Conservation (phyloP, 2,113 vertebrate genomes). For the Triplophysa siluroides region DNA sequence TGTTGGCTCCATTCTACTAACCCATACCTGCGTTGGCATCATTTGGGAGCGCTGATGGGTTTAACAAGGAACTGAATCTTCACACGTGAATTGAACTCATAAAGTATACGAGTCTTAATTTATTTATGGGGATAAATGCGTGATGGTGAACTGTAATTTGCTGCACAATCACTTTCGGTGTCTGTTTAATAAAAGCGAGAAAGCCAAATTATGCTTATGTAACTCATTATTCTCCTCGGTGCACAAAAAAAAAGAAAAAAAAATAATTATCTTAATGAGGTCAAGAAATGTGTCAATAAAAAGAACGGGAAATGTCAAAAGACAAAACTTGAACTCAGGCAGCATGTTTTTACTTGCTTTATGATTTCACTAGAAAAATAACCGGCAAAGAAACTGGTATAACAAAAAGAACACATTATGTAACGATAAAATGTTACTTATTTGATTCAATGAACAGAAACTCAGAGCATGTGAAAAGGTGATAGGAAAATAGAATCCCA, state of each 20-base stretch:
- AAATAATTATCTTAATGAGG: slow-evolving; percentile 9
- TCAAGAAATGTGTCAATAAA: slow-evolving; percentile 2
- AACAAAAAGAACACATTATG: too few species aligned
- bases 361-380: not conserved
- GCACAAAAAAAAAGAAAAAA: slow-evolving; percentile 10
- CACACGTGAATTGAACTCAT: slow-evolving; percentile 15
- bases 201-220: slow-evolving; percentile 10
- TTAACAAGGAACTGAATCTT: slow-evolving; percentile 4
- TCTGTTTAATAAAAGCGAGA: slow-evolving; percentile 12
- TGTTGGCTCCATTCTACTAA: slow-evolving; percentile 15
- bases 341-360: not conserved
- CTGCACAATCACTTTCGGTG: slow-evolving; percentile 11
- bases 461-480: too few species aligned
- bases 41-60: slow-evolving; percentile 26
- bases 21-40: slow-evolving; percentile 7
- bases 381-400: too few species aligned
- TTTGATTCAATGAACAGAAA: too few species aligned
- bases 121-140: slow-evolving; percentile 10
- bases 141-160: slow-evolving; percentile 16
- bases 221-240: slow-evolving; percentile 19
- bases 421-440: too few species aligned
- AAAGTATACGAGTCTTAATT: not conserved
- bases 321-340: not conserved
- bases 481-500: too few species aligned
- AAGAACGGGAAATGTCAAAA: not conserved